These are phyloP conservation scores for Coptodon bakossiorum DNA, from an alignment of 2,113 vertebrate species.

Conservation along the genomic window DNA sequence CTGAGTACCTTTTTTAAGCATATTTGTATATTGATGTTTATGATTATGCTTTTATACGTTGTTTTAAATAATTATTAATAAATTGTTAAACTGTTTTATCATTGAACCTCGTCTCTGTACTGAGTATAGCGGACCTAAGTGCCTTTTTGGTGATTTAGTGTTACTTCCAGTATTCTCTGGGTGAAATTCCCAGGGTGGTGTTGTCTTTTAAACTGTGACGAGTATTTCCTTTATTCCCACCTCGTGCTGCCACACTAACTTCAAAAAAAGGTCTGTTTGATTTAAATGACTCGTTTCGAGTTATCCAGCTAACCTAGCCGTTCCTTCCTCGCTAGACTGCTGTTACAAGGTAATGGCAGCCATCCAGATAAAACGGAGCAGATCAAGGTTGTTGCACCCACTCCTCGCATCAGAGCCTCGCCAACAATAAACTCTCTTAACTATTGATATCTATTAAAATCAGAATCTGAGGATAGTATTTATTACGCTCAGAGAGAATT, in stretches of 20 bases:
- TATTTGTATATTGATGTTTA: neutral
- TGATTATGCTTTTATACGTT: neutral
- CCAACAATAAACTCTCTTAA: too few relatives aligned
- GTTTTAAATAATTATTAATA: neutral
- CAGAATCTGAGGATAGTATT: too few relatives aligned
- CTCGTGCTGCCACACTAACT: neutral
- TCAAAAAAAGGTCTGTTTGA: too few relatives aligned
- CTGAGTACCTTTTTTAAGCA: neutral
- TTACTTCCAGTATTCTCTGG: neutral
- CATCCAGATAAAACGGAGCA: too few relatives aligned
- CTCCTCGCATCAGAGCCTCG: too few relatives aligned
- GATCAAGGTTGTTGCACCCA: too few relatives aligned
- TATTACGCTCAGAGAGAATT: too few relatives aligned
- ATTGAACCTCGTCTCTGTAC: neutral
- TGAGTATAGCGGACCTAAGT: neutral
- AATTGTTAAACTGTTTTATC: neutral
- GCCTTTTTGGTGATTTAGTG: neutral
- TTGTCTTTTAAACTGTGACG: neutral
- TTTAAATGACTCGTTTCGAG: too few relatives aligned
- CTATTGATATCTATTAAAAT: too few relatives aligned
- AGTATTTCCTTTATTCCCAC: neutral
- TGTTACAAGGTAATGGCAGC: too few relatives aligned
- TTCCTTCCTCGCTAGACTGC: too few relatives aligned
- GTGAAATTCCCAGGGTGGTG: neutral
- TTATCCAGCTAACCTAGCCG: too few relatives aligned